A percentile compares a stretch with the other conserved stretches of the same genome.
Conservation (phyloP, 2,888 invertebrate genomes). For the Polylopha cassiicola region DNA sequence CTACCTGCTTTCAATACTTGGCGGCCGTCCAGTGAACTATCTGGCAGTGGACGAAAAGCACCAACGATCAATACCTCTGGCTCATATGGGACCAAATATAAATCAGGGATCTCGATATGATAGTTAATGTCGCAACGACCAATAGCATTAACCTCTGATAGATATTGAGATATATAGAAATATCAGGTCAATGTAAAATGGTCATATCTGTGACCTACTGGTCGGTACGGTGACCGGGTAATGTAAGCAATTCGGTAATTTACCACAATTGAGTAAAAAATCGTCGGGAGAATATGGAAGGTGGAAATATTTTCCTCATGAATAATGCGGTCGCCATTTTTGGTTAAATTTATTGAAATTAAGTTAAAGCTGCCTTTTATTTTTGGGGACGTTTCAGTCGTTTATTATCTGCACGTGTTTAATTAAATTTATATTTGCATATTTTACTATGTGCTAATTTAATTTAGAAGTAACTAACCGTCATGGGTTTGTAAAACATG, state of each 20-base stretch:
- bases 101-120: conserved; percentile 7
- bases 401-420: too few relatives aligned
- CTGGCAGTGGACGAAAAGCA: conserved; percentile 5
- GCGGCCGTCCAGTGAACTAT: conserved; percentile 16
- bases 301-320: too few relatives aligned
- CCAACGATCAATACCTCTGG: conserved; percentile 13
- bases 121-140: neutral
- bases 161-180: neutral
- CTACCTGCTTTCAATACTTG: conserved; percentile 17
- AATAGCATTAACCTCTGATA: neutral
- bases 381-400: too few relatives aligned
- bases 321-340: too few relatives aligned
- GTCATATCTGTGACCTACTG: conserved; percentile 6
- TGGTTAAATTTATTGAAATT: too few relatives aligned
- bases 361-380: too few relatives aligned
- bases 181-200: neutral
- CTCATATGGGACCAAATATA: conserved; percentile 8
- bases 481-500: too few relatives aligned
- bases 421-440: too few relatives aligned
- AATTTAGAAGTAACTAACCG: too few relatives aligned
- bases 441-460: too few relatives aligned
- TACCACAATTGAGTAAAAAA: neutral
- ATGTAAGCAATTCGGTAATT: conserved; percentile 9
- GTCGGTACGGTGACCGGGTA: conserved; percentile 7
- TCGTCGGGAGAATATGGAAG: too few relatives aligned